Evolutionary conservation across 1,140 invertebrate genomes (phyloP).

Genomic region (Varroa destructor): DNA sequence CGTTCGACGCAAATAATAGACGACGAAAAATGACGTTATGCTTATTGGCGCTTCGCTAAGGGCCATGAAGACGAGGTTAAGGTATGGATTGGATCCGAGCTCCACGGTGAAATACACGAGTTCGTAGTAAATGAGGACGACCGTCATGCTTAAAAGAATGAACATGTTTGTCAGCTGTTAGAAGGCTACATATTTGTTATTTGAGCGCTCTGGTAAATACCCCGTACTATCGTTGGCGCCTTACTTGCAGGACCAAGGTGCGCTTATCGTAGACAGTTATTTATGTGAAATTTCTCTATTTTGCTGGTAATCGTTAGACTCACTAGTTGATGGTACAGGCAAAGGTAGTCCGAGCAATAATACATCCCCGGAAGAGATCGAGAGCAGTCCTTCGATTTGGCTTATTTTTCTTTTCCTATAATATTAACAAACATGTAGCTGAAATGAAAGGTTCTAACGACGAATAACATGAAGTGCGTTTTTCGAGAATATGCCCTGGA

Average conservation of each 20-base stretch:
- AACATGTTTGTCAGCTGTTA: too few species aligned
- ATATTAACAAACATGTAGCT: too few species aligned
- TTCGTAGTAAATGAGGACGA: constrained; percentile 15
- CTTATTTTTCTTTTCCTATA: too few species aligned
- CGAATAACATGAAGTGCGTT: too few species aligned
- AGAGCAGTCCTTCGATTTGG: neutral
- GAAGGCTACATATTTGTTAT: neutral
- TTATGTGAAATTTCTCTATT: too few species aligned
- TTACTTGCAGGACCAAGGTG: too few species aligned
- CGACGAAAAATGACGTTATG: constrained; percentile 1
- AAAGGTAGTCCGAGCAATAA: neutral
- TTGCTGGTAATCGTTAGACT: neutral
- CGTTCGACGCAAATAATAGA: constrained; percentile 4
- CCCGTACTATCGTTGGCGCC: too few species aligned
- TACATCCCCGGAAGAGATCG: constrained; percentile 16
- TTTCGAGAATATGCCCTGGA: too few species aligned
- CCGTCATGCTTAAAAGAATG: neutral
- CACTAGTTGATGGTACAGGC: constrained; percentile 16
- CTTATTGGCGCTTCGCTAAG: constrained; percentile 19
- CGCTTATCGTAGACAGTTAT: too few species aligned
- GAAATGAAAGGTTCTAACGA: too few species aligned
- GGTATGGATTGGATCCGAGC: constrained; percentile 10
- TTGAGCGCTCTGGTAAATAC: too few species aligned
- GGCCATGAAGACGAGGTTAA: constrained; percentile 20
- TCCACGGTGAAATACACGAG: constrained; percentile 15